Evolutionary conservation across 2,888 invertebrate species (phyloP).

Genomic region (Drosophila borealis): DNA sequence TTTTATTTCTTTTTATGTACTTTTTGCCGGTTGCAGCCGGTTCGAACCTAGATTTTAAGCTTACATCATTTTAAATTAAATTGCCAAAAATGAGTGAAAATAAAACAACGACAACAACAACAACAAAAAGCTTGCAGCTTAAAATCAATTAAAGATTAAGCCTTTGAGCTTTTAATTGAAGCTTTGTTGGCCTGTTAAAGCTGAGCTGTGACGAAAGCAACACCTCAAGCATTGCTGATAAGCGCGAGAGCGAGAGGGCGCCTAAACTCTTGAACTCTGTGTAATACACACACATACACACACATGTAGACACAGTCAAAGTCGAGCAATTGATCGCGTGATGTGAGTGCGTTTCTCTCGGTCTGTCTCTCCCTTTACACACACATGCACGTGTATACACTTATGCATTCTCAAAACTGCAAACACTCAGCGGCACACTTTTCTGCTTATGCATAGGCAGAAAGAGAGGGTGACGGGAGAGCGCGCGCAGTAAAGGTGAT

Average conservation of each 20-base stretch:
- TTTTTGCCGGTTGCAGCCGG: conserved; percentile 61
- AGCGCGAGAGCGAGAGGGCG: conserved; percentile 24
- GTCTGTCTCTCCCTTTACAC: conserved; percentile 13
- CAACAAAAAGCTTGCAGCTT: conserved; percentile 10
- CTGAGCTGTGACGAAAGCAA: conserved; percentile 42
- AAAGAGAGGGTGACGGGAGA: conserved; percentile 13
- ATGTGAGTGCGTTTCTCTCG: conserved; percentile 31
- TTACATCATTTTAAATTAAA: conserved; percentile 64
- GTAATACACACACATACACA: conserved; percentile 19
- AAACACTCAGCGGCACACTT: conserved; percentile 56
- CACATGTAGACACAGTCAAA: conserved; percentile 22
- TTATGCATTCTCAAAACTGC: conserved; percentile 23
- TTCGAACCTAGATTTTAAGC: conserved; percentile 53
- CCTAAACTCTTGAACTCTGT: conserved; percentile 65
- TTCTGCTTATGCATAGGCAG: conserved; percentile 22
- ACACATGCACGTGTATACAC: conserved; percentile 32
- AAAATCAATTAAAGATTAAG: conserved; percentile 38
- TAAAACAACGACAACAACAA: conserved; percentile 2
- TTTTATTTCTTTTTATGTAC: conserved; percentile 22
- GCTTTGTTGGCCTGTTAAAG: conserved; percentile 20
- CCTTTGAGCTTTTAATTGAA: conserved; percentile 48
- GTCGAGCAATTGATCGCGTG: conserved; percentile 58
- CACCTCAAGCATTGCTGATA: conserved; percentile 54
- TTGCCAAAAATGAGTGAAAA: conserved; percentile 20
- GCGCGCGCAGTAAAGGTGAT: conserved; percentile 3